These are phyloP conservation scores for Phasia obesa DNA, from an alignment of 2,888 invertebrate species.

Conservation along the genomic window DNA sequence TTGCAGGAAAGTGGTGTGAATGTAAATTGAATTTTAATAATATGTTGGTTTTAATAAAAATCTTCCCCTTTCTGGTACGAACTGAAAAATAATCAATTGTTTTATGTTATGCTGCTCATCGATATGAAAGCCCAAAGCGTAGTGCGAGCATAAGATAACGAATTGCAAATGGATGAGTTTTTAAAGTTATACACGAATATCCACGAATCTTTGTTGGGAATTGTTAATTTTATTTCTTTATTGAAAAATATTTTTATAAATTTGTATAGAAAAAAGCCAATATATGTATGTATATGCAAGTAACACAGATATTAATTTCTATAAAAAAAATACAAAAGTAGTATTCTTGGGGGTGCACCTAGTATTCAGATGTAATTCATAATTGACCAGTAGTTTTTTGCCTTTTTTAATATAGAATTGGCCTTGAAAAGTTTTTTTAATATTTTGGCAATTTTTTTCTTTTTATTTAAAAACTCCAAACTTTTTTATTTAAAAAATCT, in stretches of 20 bases:
- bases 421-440: too few relatives aligned
- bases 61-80: constrained; percentile 11
- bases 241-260: background rate
- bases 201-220: background rate
- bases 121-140: constrained; percentile 31
- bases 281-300: too few relatives aligned
- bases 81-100: constrained; percentile 53
- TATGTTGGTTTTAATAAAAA: constrained; percentile 48
- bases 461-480: too few relatives aligned
- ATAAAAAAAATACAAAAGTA: too few relatives aligned
- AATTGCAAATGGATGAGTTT: constrained; percentile 16
- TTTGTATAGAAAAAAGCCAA: background rate
- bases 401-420: too few relatives aligned
- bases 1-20: constrained; percentile 38
- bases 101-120: constrained; percentile 41
- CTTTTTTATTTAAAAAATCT: too few relatives aligned
- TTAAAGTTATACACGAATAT: constrained; percentile 14
- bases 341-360: too few relatives aligned
- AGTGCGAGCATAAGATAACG: background rate
- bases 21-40: constrained; percentile 66
- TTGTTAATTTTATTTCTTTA: background rate
- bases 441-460: too few relatives aligned
- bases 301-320: too few relatives aligned
- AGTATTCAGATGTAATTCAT: too few relatives aligned
- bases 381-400: too few relatives aligned